Conservation (phyloP, 2,797 vertebrate genomes). For the Notolabrus celidotus region DNA sequence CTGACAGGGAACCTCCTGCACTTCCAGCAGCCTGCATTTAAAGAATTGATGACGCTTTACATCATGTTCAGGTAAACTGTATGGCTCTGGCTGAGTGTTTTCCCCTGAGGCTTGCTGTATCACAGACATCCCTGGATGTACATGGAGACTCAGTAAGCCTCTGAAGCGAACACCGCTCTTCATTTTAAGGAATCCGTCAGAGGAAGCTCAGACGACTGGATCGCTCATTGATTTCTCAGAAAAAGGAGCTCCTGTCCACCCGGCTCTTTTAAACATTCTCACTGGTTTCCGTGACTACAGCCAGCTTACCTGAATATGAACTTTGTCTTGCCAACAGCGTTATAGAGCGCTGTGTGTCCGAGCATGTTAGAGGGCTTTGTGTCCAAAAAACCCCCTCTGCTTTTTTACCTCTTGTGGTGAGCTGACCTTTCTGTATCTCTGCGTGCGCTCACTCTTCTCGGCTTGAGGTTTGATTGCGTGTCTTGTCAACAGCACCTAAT, state of each 20-base stretch:
- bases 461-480: conserved; percentile 40
- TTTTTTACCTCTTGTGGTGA: conserved; percentile 47
- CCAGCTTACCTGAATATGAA: conserved; percentile 61
- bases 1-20: conserved; percentile 7
- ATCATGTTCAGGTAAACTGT: conserved; percentile 4
- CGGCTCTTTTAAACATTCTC: conserved; percentile 23
- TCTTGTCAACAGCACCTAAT: conserved; percentile 47
- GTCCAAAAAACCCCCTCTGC: conserved; percentile 35
- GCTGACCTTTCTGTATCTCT: conserved; percentile 43
- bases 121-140: background rate
- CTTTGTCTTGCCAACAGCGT: conserved; percentile 35
- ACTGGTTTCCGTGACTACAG: conserved; percentile 66
- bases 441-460: conserved; percentile 35
- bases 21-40: conserved; percentile 10
- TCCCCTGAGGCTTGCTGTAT: background rate
- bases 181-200: conserved; percentile 12
- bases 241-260: conserved; percentile 28
- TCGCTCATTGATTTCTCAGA: conserved; percentile 48
- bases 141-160: background rate
- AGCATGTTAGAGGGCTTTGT: conserved; percentile 48
- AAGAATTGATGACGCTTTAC: background rate
- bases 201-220: conserved; percentile 31
- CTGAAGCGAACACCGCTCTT: background rate
- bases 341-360: conserved; percentile 32
- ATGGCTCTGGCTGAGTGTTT: background rate